Evolutionary conservation across 2,113 vertebrate species (phyloP), one percentile per base, ranked within the genome.

Genomic region (Colossoma macropomum): DNA sequence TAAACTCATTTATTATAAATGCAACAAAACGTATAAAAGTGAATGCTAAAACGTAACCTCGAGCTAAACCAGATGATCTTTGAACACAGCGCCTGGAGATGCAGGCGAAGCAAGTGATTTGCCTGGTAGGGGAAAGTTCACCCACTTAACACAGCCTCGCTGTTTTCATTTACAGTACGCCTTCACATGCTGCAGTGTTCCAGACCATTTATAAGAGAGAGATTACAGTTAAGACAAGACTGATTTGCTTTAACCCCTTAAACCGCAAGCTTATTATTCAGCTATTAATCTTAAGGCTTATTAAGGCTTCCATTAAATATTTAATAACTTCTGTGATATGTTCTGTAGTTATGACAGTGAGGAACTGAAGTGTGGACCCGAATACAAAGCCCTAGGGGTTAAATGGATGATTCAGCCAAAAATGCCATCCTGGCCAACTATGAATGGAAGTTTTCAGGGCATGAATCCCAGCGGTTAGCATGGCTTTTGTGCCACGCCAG

Each of bases 11-110:
- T 80, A 66, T 65, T 73, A 68, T 77, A 60, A 81, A 65, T 69
- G 85, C 78, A 86, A 72, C 78, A 84, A 81, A 86, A 75, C 77
- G 83, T 75, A 45, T 74, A 73, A 83, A 83, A 75, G 23, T 77
- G 81, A 80, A 83, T 50, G 50, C 75, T 84, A 48, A 76, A 73
- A 32, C 41, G 45, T 48, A 74, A 74, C 79, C 70, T 71, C 23
- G 11, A 50, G 72, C 81, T 56, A 59, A 77, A 59, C 16, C 11
- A 80, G 45, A 71, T 63, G 34, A 80, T 74, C 82, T 77, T 62
- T 50, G 77, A 83, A 75, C 73, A 80, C n/a, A 30, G 76, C 30
- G 81, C 85, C 78, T 45, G 65, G 52, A 41, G 62, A 72, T 19
- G 73, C 54, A 48, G 25, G 66, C 28, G 52, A 60, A 79, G 25